Conservation (phyloP, 2,797 vertebrate genomes). For the Saguinus oedipus region DNA sequence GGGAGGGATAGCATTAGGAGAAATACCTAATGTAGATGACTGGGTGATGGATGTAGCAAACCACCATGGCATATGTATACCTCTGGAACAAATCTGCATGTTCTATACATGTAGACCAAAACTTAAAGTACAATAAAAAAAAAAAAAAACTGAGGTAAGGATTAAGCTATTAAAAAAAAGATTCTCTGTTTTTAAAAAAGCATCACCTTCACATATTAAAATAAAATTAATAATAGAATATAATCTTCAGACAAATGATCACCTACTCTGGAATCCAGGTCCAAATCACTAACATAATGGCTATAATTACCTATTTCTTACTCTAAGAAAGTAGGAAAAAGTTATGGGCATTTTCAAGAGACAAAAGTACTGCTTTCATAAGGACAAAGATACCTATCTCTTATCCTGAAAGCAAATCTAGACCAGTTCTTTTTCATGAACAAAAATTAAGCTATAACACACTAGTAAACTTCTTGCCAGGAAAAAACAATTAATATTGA, state of each 20-base stretch:
- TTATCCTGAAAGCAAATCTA: not conserved
- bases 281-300: not conserved
- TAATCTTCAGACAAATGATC: constrained; percentile 9
- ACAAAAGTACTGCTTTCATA: not conserved
- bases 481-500: not conserved
- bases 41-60: too few species aligned
- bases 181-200: not conserved
- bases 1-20: too few species aligned
- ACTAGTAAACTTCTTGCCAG: not conserved
- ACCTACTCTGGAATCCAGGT: not conserved
- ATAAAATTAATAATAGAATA: constrained; percentile 15
- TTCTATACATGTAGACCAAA: too few species aligned
- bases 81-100: too few species aligned
- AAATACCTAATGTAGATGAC: too few species aligned
- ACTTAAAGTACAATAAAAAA: too few species aligned
- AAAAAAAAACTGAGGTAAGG: too few species aligned
- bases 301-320: not conserved
- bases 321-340: not conserved
- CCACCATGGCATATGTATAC: too few species aligned
- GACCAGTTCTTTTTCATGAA: not conserved
- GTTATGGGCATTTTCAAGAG: not conserved
- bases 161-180: too few species aligned
- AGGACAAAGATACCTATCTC: not conserved
- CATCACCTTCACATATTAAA: not conserved
- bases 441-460: not conserved